phyloP scores from a whole-genome alignment of 2,888 invertebrate genomes.

The Muscina levida region DNA sequence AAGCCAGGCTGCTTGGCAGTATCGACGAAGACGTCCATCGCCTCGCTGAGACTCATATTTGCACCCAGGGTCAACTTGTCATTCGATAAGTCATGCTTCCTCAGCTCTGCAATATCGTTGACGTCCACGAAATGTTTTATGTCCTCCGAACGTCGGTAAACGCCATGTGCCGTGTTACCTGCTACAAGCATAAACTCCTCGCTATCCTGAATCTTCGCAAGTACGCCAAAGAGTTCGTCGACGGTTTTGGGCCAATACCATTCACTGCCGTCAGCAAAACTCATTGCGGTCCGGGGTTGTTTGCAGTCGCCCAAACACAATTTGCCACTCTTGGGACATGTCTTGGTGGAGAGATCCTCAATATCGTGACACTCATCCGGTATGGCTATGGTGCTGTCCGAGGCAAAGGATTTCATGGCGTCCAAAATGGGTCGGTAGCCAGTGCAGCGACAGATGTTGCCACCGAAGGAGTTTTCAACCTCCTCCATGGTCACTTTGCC shows the following conservation, averaged over 20 bases:
- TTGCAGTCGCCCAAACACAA: slow-evolving; percentile 72
- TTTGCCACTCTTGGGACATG: slow-evolving; percentile 75
- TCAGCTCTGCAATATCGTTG: slow-evolving; percentile 82
- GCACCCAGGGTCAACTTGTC: slow-evolving; percentile 67
- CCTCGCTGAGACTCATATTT: slow-evolving; percentile 80
- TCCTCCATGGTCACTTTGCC: slow-evolving; percentile 82
- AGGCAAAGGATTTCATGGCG: slow-evolving; percentile 87
- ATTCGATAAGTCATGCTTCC: slow-evolving; percentile 76
- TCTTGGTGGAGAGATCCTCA: slow-evolving; percentile 68
- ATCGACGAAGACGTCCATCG: slow-evolving; percentile 80
- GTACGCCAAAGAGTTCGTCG: slow-evolving; percentile 64
- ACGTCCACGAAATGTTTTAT: slow-evolving; percentile 83
- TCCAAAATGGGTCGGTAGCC: slow-evolving; percentile 89
- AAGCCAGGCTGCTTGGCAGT: slow-evolving; percentile 80
- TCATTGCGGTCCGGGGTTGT: slow-evolving; percentile 18
- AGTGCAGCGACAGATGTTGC: slow-evolving; percentile 89
- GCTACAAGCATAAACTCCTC: slow-evolving; percentile 84
- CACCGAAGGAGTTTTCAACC: slow-evolving; percentile 86
- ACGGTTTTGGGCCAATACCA: slow-evolving; percentile 70
- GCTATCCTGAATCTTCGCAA: slow-evolving; percentile 76
- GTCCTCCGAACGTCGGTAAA: slow-evolving; percentile 74
- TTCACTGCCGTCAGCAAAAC: slow-evolving; percentile 65
- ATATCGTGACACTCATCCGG: slow-evolving; percentile 79
- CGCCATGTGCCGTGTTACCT: slow-evolving; percentile 88
- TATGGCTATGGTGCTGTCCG: slow-evolving; percentile 80